Percentiles rank a stretch among this genome's conserved stretches.
Conservation (phyloP, 2,888 invertebrate species). For the Lydus trimaculatus region DNA sequence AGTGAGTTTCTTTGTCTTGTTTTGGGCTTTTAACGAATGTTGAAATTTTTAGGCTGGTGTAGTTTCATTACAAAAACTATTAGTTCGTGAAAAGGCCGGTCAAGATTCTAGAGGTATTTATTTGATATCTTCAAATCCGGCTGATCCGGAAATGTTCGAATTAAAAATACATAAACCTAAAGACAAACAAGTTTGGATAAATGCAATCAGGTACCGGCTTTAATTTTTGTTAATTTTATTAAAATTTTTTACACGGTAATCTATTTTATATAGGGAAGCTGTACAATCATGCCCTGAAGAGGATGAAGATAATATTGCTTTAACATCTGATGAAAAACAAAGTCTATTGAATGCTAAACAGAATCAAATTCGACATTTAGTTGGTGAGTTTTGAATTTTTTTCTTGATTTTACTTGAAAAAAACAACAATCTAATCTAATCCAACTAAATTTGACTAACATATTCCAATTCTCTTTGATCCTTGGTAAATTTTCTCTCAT, state of each 20-base stretch:
- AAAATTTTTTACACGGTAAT: neutral
- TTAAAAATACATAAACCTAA: conserved; percentile 87
- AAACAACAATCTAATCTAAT: neutral
- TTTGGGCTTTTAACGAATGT: no score
- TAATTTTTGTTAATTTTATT: conserved; percentile 27
- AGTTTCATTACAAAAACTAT: conserved; percentile 87
- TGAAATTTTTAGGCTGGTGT: conserved; percentile 78
- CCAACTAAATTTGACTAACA: neutral
- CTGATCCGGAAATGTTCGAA: conserved; percentile 96
- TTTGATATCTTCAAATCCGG: conserved; percentile 90
- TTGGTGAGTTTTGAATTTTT: conserved; percentile 66
- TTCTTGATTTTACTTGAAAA: neutral
- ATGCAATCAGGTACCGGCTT: conserved; percentile 74
- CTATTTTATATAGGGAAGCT: conserved; percentile 65
- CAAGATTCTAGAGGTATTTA: conserved; percentile 89
- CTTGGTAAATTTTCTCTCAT: neutral
- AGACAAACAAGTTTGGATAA: conserved; percentile 91
- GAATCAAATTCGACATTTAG: conserved; percentile 80
- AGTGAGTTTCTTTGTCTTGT: conserved; percentile 60
- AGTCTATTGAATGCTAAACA: conserved; percentile 78
- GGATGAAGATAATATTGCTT: conserved; percentile 73
- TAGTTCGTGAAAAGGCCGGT: conserved; percentile 94
- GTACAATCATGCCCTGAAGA: conserved; percentile 87
- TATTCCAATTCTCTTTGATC: neutral
- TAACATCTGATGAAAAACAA: conserved; percentile 81